These are phyloP conservation scores for Papilio glaucus DNA, from an alignment of 1,140 invertebrate genomes.

Conservation along the genomic window DNA sequence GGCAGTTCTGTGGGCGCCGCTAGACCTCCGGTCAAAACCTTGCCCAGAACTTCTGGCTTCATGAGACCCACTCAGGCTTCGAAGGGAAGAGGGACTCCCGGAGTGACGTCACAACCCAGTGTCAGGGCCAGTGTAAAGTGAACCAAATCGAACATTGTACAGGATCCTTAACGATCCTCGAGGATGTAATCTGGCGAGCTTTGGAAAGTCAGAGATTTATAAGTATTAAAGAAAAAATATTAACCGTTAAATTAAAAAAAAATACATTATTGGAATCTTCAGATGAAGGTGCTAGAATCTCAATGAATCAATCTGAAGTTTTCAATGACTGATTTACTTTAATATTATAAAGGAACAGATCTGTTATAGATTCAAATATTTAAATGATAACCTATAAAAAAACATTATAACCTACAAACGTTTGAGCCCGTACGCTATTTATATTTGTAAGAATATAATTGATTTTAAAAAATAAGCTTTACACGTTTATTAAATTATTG, in stretches of 20 bases:
- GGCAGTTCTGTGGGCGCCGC: conserved; percentile 87
- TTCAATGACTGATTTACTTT: conserved; percentile 75
- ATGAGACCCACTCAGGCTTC: conserved; percentile 85
- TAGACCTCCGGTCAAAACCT: conserved; percentile 63
- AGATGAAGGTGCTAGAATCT: conserved; percentile 76
- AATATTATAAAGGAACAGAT: conserved; percentile 64
- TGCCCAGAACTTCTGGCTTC: conserved; percentile 80
- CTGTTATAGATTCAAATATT: conserved; percentile 51
- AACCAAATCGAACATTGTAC: conserved; percentile 36
- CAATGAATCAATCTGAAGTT: conserved; percentile 71
- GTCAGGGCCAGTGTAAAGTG: conserved; percentile 62
- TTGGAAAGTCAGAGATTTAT: neutral
- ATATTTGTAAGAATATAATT: conserved; percentile 38
- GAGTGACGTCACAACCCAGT: conserved; percentile 52
- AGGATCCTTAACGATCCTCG: neutral
- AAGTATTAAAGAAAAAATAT: conserved; percentile 44
- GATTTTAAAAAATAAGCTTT: conserved; percentile 43
- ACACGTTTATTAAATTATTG: conserved; percentile 50
- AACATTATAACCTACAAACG: conserved; percentile 44
- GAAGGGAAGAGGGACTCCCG: conserved; percentile 61
- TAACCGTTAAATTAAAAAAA: conserved; percentile 50
- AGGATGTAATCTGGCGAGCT: neutral
- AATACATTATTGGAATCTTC: conserved; percentile 75
- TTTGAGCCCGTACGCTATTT: conserved; percentile 63
- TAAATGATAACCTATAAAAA: conserved; percentile 21